These are phyloP conservation scores for Silurus aristotelis DNA, from an alignment of 2,797 vertebrate genomes.

Conservation along the genomic window DNA sequence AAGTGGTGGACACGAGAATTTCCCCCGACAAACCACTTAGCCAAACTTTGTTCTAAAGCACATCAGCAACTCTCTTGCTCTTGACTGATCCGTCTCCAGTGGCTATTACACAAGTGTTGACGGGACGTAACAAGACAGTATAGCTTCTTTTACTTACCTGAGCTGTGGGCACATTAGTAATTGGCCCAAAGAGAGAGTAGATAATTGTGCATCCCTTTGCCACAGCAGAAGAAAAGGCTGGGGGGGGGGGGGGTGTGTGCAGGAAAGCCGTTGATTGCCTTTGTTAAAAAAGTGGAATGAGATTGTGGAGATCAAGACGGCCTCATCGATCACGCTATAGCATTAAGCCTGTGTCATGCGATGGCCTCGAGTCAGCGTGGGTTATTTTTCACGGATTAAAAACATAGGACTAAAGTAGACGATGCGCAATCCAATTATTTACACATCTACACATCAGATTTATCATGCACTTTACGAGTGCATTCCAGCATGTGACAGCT, in stretches of 20 bases:
- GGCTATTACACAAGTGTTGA: conserved; percentile 13
- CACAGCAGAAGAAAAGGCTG: not conserved
- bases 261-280: not conserved
- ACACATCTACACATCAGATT: conserved; percentile 21
- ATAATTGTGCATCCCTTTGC: conserved; percentile 34
- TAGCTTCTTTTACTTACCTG: not conserved
- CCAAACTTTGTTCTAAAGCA: not conserved
- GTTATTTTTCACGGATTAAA: conserved; percentile 25
- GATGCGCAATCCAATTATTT: conserved; percentile 25
- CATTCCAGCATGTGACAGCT: not conserved
- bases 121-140: conserved; percentile 6
- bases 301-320: conserved; percentile 10
- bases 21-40: not conserved
- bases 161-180: conserved; percentile 33
- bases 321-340: conserved; percentile 33
- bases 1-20: not conserved
- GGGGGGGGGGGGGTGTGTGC: not conserved
- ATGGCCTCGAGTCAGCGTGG: conserved; percentile 2
- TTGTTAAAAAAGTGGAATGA: conserved; percentile 33
- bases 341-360: conserved; percentile 3
- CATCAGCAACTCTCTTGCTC: not conserved
- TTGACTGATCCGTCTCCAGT: not conserved
- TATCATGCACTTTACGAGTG: conserved; percentile 1
- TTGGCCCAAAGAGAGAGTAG: conserved; percentile 38
- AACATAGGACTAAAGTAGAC: not conserved